phyloP scores from a whole-genome alignment of 2,113 vertebrate species.

The Sardina pilchardus region DNA sequence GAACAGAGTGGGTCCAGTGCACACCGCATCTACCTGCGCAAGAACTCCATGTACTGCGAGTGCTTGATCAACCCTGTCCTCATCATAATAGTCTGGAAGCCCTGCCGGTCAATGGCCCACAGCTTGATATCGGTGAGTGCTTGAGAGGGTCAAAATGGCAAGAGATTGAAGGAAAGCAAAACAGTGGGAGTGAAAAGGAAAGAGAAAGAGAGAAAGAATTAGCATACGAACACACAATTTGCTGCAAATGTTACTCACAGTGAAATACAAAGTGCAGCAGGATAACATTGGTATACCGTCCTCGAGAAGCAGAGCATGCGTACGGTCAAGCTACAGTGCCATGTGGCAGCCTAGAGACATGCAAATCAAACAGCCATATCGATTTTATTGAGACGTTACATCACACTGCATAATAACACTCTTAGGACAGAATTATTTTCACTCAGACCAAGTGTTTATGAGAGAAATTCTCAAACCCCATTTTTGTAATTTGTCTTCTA shows the following conservation, averaged over 20 bases:
- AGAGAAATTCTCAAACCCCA: too few relatives aligned
- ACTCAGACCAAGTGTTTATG: too few relatives aligned
- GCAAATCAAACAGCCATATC: neutral
- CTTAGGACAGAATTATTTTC: too few relatives aligned
- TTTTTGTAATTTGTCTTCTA: too few relatives aligned
- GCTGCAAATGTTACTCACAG: neutral
- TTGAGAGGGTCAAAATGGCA: slow-evolving; percentile 26
- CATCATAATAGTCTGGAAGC: slow-evolving; percentile 78
- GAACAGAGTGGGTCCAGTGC: neutral
- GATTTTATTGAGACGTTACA: neutral
- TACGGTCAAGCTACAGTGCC: neutral
- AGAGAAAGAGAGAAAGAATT: neutral
- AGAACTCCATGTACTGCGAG: slow-evolving; percentile 71
- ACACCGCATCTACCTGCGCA: slow-evolving; percentile 62
- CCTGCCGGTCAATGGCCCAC: slow-evolving; percentile 74
- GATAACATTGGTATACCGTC: neutral
- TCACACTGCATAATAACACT: too few relatives aligned
- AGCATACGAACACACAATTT: neutral
- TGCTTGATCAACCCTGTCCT: slow-evolving; percentile 71
- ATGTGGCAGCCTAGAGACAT: neutral
- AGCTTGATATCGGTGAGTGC: slow-evolving; percentile 72
- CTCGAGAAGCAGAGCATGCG: neutral
- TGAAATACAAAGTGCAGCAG: too few relatives aligned
- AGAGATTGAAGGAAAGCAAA: neutral
- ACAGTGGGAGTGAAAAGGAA: neutral